Evolutionary conservation across 2,113 vertebrate species (phyloP), one percentile per base, ranked within the genome.

Genomic region (Agelaius phoeniceus): DNA sequence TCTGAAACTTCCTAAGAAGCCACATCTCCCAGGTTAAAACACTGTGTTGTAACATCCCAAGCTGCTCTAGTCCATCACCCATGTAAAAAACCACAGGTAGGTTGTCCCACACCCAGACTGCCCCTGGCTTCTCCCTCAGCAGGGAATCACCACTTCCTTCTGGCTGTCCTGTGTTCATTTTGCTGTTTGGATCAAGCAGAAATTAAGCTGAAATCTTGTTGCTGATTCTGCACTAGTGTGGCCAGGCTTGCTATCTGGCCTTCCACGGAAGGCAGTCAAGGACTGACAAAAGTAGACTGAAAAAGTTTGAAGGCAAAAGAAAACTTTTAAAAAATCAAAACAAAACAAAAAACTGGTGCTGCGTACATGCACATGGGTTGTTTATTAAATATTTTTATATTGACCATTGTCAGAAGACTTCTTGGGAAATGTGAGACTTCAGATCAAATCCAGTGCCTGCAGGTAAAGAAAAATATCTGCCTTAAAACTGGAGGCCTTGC

Each of bases 331-430:
- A 5, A 26, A 17, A 57, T 14, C 10, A 20, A 44, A 41, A 9
- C 0, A 59, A 76, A 75, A 11, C 8, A 43, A 15, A 35, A 23
- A 22, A 21, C 2, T 30, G 4, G 9, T 39, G 5, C 4, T 83
- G 33, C 26, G 49, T 67, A 44, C 7, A 31, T 18, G 18, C 14
- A 71, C 30, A 30, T 0, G 0, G 21, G 10, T 28, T 1, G 0
- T 8, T 77, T 74, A 54, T 27, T 21, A 39, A 48, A 57, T 17
- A 79, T 37, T 69, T 44, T 33, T 46, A 28, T 39, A 19, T 28
- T 8, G 2, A 19, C 35, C 12, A 31, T 9, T 5, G 20, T 28
- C 58, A 76, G 49, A 90, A 83, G 28, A 16, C 6, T 44, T 19
- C 23, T 26, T 31, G 16, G 39, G 7, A 88, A 87, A 82, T 17